A percentile compares a stretch with the other conserved stretches of the same genome.
Conservation (phyloP, 92 coral and sea anemone genomes). For the Porites evermanni region DNA sequence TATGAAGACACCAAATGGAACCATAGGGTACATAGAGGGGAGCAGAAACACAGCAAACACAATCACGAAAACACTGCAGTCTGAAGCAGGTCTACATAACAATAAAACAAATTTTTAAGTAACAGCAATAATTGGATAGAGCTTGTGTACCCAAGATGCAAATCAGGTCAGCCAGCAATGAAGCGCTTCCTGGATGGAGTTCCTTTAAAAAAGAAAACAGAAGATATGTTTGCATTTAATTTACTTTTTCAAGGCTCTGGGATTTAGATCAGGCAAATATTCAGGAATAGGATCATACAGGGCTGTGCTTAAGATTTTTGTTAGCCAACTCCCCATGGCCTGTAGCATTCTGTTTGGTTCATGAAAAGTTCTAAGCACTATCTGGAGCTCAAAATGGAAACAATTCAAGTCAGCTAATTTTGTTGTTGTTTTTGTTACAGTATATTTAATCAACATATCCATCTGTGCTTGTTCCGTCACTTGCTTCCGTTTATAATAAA, state of each 20-base stretch:
- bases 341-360: too few species aligned
- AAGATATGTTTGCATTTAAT: not conserved
- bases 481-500: too few species aligned
- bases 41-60: conserved; percentile 72
- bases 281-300: too few species aligned
- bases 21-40: conserved; percentile 71
- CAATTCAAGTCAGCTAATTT: too few species aligned
- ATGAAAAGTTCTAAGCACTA: too few species aligned
- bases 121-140: conserved; percentile 64
- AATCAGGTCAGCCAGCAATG: conserved; percentile 93
- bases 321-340: not conserved
- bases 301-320: not conserved
- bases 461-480: too few species aligned
- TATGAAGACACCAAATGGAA: conserved; percentile 72
- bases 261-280: not conserved
- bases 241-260: too few species aligned
- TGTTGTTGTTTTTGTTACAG: too few species aligned
- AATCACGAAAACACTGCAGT: conserved; percentile 66
- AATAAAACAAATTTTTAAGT: conserved; percentile 41
- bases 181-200: conserved; percentile 71
- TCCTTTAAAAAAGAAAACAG: conserved; percentile 55
- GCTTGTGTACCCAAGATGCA: conserved; percentile 98
- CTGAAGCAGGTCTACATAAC: conserved; percentile 39
- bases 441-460: too few species aligned
- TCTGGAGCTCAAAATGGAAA: too few species aligned